phyloP scores from a whole-genome alignment of 2,797 vertebrate species.

The Sebastes elongatus region DNA sequence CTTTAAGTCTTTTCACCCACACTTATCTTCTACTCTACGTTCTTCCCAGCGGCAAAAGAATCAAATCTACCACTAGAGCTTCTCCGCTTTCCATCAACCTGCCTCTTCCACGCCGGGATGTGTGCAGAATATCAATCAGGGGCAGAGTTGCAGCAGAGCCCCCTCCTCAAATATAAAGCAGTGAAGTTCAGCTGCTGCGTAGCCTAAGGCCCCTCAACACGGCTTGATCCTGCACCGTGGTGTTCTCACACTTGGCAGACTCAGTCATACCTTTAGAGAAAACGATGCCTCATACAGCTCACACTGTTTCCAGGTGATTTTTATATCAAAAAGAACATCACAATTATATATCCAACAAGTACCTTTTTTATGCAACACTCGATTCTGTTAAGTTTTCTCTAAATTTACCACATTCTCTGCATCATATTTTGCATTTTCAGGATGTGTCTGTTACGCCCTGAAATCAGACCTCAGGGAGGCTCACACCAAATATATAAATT shows the following conservation, averaged over 20 bases:
- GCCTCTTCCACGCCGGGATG: slow-evolving; percentile 49
- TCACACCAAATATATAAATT: not conserved
- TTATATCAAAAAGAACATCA: slow-evolving; percentile 19
- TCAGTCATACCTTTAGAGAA: slow-evolving; percentile 57
- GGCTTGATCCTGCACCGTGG: slow-evolving; percentile 54
- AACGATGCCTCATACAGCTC: slow-evolving; percentile 29
- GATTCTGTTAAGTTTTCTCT: not conserved
- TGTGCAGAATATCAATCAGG: slow-evolving; percentile 75
- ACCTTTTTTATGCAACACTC: not conserved
- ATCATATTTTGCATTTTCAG: not conserved
- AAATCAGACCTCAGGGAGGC: not conserved
- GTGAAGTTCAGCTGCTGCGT: slow-evolving; percentile 63
- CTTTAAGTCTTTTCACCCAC: slow-evolving; percentile 22
- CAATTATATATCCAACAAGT: not conserved
- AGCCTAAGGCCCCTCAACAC: slow-evolving; percentile 57
- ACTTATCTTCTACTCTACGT: slow-evolving; percentile 49
- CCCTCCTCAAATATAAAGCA: slow-evolving; percentile 57
- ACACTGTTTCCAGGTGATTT: slow-evolving; percentile 32
- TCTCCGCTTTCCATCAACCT: slow-evolving; percentile 59
- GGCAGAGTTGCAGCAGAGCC: slow-evolving; percentile 54
- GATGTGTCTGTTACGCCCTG: not conserved
- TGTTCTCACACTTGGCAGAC: slow-evolving; percentile 70
- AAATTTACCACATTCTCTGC: not conserved
- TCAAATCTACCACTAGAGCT: slow-evolving; percentile 44
- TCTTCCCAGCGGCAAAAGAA: slow-evolving; percentile 56